phyloP scores from a whole-genome alignment of 2,113 vertebrate genomes.

The Chrysochloris asiatica region DNA sequence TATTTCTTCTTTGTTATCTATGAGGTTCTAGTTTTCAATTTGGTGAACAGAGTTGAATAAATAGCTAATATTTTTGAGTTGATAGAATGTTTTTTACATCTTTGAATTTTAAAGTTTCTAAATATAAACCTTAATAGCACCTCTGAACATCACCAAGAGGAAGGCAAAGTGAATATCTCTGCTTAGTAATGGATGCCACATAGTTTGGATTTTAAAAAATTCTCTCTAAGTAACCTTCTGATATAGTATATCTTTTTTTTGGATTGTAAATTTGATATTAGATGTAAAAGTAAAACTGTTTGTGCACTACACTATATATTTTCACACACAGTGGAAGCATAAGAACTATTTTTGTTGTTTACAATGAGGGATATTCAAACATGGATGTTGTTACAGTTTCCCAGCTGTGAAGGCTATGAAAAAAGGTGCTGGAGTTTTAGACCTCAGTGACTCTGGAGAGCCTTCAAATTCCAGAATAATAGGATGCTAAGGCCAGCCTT shows the following conservation, averaged over 20 bases:
- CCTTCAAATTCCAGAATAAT: constrained; percentile 10
- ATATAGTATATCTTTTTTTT: not conserved
- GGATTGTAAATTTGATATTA: constrained; percentile 9
- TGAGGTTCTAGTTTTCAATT: not conserved
- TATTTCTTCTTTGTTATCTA: not conserved
- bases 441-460: not conserved
- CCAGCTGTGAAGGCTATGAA: not conserved
- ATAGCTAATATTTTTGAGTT: constrained; percentile 36
- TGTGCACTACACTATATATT: not conserved
- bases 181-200: constrained; percentile 25
- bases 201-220: not conserved
- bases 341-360: constrained; percentile 9
- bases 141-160: not conserved
- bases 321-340: not conserved
- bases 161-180: constrained; percentile 10
- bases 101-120: constrained; percentile 31
- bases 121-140: constrained; percentile 34
- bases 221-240: not conserved
- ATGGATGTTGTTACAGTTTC: not conserved
- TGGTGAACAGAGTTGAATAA: constrained; percentile 8
- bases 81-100: constrained; percentile 1
- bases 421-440: not conserved
- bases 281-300: constrained; percentile 4
- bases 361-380: not conserved
- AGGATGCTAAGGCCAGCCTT: not conserved